Conservation (phyloP, 2,888 invertebrate genomes). For the Ormyrus rosae region DNA sequence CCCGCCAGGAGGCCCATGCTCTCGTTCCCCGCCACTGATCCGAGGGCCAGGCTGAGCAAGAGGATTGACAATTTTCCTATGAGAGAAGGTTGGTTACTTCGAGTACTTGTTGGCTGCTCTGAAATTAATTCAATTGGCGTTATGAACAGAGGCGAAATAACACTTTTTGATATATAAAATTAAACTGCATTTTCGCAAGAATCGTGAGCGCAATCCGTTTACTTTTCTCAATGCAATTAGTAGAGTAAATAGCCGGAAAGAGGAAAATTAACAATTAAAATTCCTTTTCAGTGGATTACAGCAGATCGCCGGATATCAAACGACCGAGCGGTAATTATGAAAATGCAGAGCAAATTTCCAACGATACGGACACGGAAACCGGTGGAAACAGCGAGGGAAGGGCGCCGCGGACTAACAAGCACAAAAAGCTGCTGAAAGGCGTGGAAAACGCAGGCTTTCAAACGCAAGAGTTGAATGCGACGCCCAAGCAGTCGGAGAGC, state of each 20-base stretch:
- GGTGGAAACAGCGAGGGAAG: conserved; percentile 34
- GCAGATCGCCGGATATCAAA: conserved; percentile 64
- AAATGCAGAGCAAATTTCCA: conserved; percentile 71
- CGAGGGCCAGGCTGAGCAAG: conserved; percentile 75
- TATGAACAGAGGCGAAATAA: no score
- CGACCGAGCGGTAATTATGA: conserved; percentile 72
- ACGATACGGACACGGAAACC: conserved; percentile 47
- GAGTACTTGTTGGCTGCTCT: no score
- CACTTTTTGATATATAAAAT: background rate
- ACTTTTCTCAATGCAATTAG: no score
- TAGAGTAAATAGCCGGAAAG: no score
- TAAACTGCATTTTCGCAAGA: background rate
- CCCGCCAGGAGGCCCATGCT: conserved; percentile 78
- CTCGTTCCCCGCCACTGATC: conserved; percentile 71
- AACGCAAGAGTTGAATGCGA: conserved; percentile 76
- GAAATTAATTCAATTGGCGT: no score
- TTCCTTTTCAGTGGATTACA: conserved; percentile 59
- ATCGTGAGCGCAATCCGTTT: background rate
- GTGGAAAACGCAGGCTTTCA: conserved; percentile 88
- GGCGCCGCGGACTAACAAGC: conserved; percentile 65
- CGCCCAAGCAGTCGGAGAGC: conserved; percentile 82
- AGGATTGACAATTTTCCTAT: conserved; percentile 46
- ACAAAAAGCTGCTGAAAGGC: conserved; percentile 80
- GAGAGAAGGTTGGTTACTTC: conserved; percentile 39
- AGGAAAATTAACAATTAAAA: background rate